Evolutionary conservation across 2,113 vertebrate genomes (phyloP), one percentile per base, ranked within the genome.

Genomic region (Chaenocephalus aceratus): DNA sequence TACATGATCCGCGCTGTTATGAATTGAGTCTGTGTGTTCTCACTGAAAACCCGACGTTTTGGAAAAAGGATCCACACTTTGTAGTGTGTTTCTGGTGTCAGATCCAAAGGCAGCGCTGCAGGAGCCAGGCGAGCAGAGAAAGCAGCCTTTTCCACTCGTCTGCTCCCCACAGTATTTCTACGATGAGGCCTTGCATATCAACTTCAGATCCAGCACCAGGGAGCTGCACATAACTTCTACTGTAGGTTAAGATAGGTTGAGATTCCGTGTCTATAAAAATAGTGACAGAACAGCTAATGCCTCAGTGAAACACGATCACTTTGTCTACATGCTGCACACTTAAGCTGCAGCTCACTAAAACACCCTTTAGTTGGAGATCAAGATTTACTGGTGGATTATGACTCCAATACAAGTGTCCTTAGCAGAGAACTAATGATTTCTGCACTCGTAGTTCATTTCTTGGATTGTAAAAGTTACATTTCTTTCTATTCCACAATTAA

Each of bases 231-330:
- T 41, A 41, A 41, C 69, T 64, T 66, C 66, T 75, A 52, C 72
- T 62, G 81, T 79, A 83, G 76, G 72, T 80, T 70, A 65, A 78
- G 86, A 88, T 60, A 80, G 72, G 65, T 81, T 66, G 69, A 82
- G 85, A 89, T 63, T 82, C 63, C 45, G 45, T 72, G 73, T 89
- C 87, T 90, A 59, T 90, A 80, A 88, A 89, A 91, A 91, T 72
- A 84, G 68, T 79, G 69, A 85, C 58, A 63, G 84, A 91, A 78
- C 49, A 68, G 69, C 85, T 90, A 83, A 56, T 65, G 88, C 79
- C 72, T 83, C 23, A 10, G 72, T 86, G 87, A 92, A 92, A 93
- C 86, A 15, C 1, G 74, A 94, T 86, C 85, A 54, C 76, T 75
- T 77, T 83, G 41, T 85, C 87, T 72, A 41, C 61, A 79, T 72